Percentiles rank a stretch among this genome's conserved stretches.
Evolutionary conservation across 2,888 invertebrate genomes (phyloP).

Genomic region (Onthophagus sagittarius): DNA sequence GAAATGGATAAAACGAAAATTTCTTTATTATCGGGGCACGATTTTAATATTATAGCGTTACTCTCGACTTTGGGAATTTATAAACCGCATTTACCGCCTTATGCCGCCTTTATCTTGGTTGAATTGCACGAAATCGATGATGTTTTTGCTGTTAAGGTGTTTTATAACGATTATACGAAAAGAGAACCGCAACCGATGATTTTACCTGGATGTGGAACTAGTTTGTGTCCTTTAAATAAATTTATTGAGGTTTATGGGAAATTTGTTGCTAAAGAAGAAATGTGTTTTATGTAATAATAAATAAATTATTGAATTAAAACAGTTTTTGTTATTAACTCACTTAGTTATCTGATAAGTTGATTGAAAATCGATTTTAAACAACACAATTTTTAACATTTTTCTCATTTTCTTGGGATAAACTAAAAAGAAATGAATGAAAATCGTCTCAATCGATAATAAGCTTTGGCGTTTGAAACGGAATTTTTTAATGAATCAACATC

Average conservation of each 20-base stretch:
- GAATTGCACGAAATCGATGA: constrained; percentile 14
- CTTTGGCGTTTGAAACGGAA: too few relatives aligned
- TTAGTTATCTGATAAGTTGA: too few relatives aligned
- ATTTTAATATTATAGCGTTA: constrained; percentile 2
- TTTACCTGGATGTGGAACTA: not conserved
- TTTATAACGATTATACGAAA: not conserved
- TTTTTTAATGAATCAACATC: too few relatives aligned
- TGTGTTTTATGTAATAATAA: not conserved
- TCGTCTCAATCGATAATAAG: too few relatives aligned
- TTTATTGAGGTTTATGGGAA: not conserved
- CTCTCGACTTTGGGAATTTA: constrained; percentile 5
- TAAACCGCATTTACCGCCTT: constrained; percentile 7
- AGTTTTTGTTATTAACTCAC: too few relatives aligned
- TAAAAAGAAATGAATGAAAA: too few relatives aligned
- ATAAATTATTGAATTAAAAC: too few relatives aligned
- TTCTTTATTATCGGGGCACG: constrained; percentile 17
- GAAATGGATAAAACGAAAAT: constrained; percentile 12
- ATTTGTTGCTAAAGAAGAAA: not conserved
- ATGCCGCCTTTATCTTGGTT: constrained; percentile 12
- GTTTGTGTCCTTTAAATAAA: constrained; percentile 3
- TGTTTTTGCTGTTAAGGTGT: constrained; percentile 10
- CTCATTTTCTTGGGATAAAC: too few relatives aligned
- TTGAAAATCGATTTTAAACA: too few relatives aligned
- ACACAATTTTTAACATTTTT: too few relatives aligned
- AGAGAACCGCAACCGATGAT: not conserved